Base-by-base conservation (phyloP, 2,113 vertebrate genomes). In the Brachirus orientalis region DNA sequence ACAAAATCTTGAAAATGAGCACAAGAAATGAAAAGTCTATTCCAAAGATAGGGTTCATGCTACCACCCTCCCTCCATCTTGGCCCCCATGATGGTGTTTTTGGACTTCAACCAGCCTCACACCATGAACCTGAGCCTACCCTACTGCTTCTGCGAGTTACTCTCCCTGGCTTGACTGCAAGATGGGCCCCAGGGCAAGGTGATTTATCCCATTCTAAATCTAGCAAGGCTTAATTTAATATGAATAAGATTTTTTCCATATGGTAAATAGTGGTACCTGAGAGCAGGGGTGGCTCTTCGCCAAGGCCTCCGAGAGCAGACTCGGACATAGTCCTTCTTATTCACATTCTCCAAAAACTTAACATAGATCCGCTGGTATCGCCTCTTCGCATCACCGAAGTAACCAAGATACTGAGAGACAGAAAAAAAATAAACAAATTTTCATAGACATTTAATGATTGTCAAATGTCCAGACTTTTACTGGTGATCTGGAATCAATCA, bases 291-390 rank as follows among this genome's bases (percentile, higher is more conserved):
- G 1, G 95, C 93, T 70, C 95, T 92, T 58, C 96, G 95, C 95
- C 95, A 96, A 1, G 96, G 96, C 62, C 95, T 95, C 51, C 94
- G 88, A 10, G 95, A 95, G 66, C 96, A 97, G 50, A 97, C 95
- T 62, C 96, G 84, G 44, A 97, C 96, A 0, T 96, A 97, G 80
- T 97, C 96, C 88, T 97, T 97, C 90, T 97, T 97, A 88, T 95
- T 96, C 59, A 97, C 93, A 5, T 96, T 97, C 80, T 97, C 96
- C 90, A 97, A 89, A 83, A 97, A 97, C 84, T 97, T 97, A 10
- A 96, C 96, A 6, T 97, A 97, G 51, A 97, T 93, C 6, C 95
- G 93, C 89, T 97, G 95, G 91, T 96, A 97, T 22, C 95, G 91
- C 75, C 94, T 95, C 86, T 97, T 97, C 0, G 96, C 96, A 18